These are phyloP conservation scores for Rhombomys opimus DNA, from an alignment of 2,113 vertebrate genomes.

Conservation along the genomic window DNA sequence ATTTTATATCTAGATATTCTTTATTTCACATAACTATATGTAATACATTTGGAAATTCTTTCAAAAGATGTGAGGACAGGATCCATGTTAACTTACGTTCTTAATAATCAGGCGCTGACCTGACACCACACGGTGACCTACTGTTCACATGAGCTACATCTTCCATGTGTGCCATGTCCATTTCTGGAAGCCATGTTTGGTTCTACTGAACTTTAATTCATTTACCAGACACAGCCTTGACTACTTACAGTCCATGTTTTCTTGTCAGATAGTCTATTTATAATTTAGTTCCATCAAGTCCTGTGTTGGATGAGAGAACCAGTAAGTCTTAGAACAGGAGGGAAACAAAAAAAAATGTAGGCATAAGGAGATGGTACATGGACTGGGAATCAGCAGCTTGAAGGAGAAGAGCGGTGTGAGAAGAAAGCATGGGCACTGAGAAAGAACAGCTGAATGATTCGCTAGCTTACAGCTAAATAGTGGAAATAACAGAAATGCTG, in stretches of 20 bases:
- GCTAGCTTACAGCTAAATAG: background rate
- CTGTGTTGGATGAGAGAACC: background rate
- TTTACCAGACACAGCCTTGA: background rate
- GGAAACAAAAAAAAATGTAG: background rate
- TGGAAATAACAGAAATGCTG: background rate
- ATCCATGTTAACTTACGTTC: background rate
- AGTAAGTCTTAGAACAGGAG: background rate
- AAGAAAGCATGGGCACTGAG: background rate
- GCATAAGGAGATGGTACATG: background rate
- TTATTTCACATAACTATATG: conserved; percentile 36
- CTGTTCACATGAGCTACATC: background rate
- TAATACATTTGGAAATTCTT: conserved; percentile 22
- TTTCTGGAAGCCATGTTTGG: background rate
- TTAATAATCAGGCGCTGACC: background rate
- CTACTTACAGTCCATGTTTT: background rate
- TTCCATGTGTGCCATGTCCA: background rate
- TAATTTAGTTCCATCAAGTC: conserved; percentile 47
- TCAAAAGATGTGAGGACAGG: background rate
- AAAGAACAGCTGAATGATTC: background rate
- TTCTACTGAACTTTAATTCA: background rate
- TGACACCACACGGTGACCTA: background rate
- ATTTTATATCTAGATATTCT: conserved; percentile 37
- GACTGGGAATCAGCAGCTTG: background rate
- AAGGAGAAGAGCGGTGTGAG: background rate
- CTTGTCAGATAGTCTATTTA: conserved; percentile 40